Base-by-base conservation (phyloP, 2,113 vertebrate genomes). In the Leptobrachium leishanense region DNA sequence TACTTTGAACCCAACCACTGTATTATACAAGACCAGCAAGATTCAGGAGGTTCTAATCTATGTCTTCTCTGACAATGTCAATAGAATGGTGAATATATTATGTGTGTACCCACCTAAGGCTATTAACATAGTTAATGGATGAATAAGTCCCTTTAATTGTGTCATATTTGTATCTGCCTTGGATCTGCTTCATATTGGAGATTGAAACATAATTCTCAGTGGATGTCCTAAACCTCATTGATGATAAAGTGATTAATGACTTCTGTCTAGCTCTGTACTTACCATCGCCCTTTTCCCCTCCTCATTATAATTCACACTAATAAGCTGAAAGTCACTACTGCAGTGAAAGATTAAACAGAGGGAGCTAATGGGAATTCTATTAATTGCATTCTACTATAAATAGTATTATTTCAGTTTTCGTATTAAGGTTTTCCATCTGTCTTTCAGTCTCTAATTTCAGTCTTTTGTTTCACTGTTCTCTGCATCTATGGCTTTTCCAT, bases 301-400 rank as follows among this genome's bases (percentile, higher is more conserved):
- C 65, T 68, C 40, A 64, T 43, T 68, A 12, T 68, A 31, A 42
- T 43, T 42, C 39, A 68, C 40, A 68, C 40, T 68, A 68, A 68
- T 68, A 68, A 42, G 65, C 65, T 68, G 9, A 12, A 43, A 42
- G 41, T 43, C 65, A 68, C 65, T 68, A 9, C 63, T 42, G 65
- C 40, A 42, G 9, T 12, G 6, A 43, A 12, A 2, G 13, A 10
- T 42, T 68, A 68, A 68, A 68, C 6, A 39, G 31, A 68, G 9
- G 65, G 40, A 42, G 41, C 7, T 41, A 43, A 68, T 43, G 65
- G 65, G 65, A 68, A 68, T 43, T 42, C 2, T 41, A 68, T 41
- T 41, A 68, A 68, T 68, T 41, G 31, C 65, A 39, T 68, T 68
- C 31, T 68, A 9, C 2, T 42, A 68, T 68, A 20, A 43, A 68